Evolutionary conservation across 2,888 invertebrate genomes (phyloP), one percentile per base, ranked within the genome.

Genomic region (Agriopis leucophaearia): DNA sequence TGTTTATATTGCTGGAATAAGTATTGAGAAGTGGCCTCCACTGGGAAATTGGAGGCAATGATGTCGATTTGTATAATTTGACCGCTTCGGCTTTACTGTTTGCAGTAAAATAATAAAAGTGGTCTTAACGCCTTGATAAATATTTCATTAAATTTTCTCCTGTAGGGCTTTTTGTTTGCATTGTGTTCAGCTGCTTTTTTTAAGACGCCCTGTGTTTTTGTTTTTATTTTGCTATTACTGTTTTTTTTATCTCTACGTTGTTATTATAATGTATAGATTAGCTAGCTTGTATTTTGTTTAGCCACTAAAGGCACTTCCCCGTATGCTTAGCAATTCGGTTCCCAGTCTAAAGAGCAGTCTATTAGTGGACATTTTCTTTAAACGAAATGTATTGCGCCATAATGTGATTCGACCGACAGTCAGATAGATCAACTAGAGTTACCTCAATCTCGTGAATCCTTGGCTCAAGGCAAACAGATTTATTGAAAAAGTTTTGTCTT

Each of bases 21-120:
- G 56, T 56, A 65, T 40, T 58, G 54, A 50, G 47, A 55, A 48
- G 40, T 18, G n/a, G 15, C 51, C 36, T 59, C 69, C 70, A 35
- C 18, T 59, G 74, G 64, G 74, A 70, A 70, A 69, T 74, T 58
- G 64, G 44, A 69, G 51, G 40, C 65, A 66, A 68, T 72, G 69
- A 61, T 54, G 50, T 44, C 69, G 65, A 70, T 72, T 72, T 69
- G 69, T 69, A 67, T 68, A 62, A 66, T 68, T 66, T 68, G 55
- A 58, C 60, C 52, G 54, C 48, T 18, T 9, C 59, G 35, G 50
- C 10, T 59, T 48, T 36, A 55, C 12, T 44, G 54, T 55, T 61
- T 58, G 48, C 40, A 50, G 57, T 18, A 60, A 69, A 51, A 67
- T 59, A 63, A 44, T 18, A 35, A 40, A 9, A 18, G 16, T 9